Conservation (phyloP, 2,113 vertebrate species). For the Rousettus leschenaultii region DNA sequence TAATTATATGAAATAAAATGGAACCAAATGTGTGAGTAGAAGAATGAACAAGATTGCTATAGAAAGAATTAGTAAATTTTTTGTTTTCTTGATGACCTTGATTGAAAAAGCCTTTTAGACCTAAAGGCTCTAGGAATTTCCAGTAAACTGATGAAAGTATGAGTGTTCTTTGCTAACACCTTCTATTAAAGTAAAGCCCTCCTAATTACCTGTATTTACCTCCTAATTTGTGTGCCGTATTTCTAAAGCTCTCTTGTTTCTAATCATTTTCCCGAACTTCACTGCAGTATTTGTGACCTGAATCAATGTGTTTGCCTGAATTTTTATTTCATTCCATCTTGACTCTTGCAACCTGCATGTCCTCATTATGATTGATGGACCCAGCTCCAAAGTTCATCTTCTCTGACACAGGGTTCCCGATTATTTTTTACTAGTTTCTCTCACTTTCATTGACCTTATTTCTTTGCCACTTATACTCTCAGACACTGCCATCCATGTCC, state of each 20-base stretch:
- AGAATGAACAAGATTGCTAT: background rate
- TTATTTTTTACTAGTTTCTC: background rate
- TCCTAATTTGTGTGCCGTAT: background rate
- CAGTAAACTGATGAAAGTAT: background rate
- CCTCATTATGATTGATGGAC: background rate
- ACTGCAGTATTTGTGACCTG: background rate
- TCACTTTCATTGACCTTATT: background rate
- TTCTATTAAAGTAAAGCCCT: background rate
- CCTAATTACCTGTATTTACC: background rate
- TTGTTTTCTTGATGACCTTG: background rate
- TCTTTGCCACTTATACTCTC: background rate
- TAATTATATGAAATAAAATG: background rate
- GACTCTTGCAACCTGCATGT: background rate
- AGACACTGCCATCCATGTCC: background rate
- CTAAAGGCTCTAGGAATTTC: background rate
- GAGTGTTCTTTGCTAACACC: background rate
- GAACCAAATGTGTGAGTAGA: background rate
- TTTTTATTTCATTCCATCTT: background rate
- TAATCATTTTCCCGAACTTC: background rate
- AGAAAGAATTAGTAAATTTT: background rate
- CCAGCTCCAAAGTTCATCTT: background rate
- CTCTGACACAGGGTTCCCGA: background rate
- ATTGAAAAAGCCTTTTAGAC: background rate
- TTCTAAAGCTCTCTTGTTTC: background rate
- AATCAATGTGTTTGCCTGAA: background rate